Evolutionary conservation across 2,113 vertebrate species (phyloP), one percentile per base, ranked within the genome.

Genomic region (Syngnathus typhle): DNA sequence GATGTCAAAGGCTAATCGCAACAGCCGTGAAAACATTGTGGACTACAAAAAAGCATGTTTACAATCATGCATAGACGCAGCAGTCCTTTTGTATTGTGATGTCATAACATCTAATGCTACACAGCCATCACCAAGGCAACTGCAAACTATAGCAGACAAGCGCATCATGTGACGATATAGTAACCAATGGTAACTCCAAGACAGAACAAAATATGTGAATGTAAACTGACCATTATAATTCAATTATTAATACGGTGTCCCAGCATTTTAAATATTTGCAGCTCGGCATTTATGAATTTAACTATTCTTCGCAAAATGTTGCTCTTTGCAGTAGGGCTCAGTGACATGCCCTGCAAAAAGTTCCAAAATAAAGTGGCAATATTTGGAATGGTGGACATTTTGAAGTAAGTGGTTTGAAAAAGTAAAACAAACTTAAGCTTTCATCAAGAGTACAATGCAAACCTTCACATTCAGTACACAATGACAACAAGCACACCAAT

Each of bases 401-500:
- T 41, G 41, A 41, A 41, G 41, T 41, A 41, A 41, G 41, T 41
- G 41, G 41, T 41, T 41, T 41, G 41, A 13, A 13, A 55, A 55
- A 23, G 52, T 4, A 23, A 23, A 23, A 7, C 21, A 54, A 10
- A 23, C 21, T 21, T 23, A 23, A 23, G 51, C 9, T 19, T 23
- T 54, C 10, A 23, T 23, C 51, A 54, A 55, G 52, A 39, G 32
- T 55, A 15, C 47, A 46, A 72, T 21, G n/a, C 46, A 55, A 39
- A 69, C 13, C 61, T 27, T 64, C 23, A 64, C 37, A 27, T n/a
- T 39, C 8, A 64, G 58, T 43, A 69, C 23, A 65, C 5, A 65
- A 76, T 49, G 27, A 66, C 56, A 37, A 44, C 5, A 2, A 44
- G 68, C 77, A 63, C 21, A 2, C 38, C 74, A 67, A 73, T 71